Percentiles rank a stretch among this genome's conserved stretches.
These are phyloP conservation scores for Andrena haemorrhoa DNA, from an alignment of 2,888 invertebrate genomes.

Conservation along the genomic window DNA sequence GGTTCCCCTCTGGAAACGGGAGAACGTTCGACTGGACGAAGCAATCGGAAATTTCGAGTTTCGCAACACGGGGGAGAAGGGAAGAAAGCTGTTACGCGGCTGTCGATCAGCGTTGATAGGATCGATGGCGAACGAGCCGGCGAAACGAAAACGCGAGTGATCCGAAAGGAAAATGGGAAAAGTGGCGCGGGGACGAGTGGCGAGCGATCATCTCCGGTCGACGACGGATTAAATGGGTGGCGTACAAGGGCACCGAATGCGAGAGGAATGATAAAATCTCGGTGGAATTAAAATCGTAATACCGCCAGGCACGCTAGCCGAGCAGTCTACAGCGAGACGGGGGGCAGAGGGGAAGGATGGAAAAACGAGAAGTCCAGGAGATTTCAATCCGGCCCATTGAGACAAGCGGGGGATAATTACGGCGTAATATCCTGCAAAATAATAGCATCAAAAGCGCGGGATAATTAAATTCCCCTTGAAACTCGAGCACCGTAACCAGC, in stretches of 20 bases:
- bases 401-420: slow-evolving; percentile 73
- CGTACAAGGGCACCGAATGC: slow-evolving; percentile 56
- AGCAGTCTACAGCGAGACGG: slow-evolving; percentile 8
- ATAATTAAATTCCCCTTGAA: slow-evolving; percentile 76
- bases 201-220: slow-evolving; percentile 29
- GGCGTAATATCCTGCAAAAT: slow-evolving; percentile 71
- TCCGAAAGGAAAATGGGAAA: slow-evolving; percentile 25
- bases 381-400: slow-evolving; percentile 69
- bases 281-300: slow-evolving; percentile 61
- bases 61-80: background rate
- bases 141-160: slow-evolving; percentile 14
- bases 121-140: slow-evolving; percentile 11
- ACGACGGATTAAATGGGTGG: slow-evolving; percentile 37
- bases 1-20: slow-evolving; percentile 7
- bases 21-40: slow-evolving; percentile 1
- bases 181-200: background rate
- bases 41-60: slow-evolving; percentile 16
- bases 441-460: slow-evolving; percentile 75
- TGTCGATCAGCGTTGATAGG: background rate
- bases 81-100: slow-evolving; percentile 4
- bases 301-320: slow-evolving; percentile 8
- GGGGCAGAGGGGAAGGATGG: background rate
- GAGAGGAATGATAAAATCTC: slow-evolving; percentile 50
- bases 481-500: slow-evolving; percentile 46
- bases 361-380: slow-evolving; percentile 44